A percentile compares a stretch with the other conserved stretches of the same genome.
phyloP scores from a whole-genome alignment of 2,888 invertebrate species.

The Brachynemurus nebulosus region DNA sequence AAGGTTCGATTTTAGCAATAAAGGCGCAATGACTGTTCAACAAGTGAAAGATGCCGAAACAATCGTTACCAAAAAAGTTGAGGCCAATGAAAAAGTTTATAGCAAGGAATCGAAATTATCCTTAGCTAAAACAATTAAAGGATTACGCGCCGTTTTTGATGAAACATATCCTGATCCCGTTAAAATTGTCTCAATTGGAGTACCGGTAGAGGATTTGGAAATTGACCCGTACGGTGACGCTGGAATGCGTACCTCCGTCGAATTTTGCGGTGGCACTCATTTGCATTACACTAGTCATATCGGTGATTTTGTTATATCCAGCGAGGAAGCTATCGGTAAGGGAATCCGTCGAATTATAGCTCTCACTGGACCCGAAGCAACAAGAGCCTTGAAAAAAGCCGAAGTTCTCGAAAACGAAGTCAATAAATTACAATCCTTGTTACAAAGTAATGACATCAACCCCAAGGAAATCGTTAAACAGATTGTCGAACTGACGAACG shows the following conservation, averaged over 20 bases:
- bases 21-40: constrained; percentile 74
- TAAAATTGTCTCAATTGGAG: constrained; percentile 83
- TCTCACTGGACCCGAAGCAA: constrained; percentile 87
- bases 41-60: constrained; percentile 83
- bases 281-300: constrained; percentile 83
- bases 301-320: constrained; percentile 87
- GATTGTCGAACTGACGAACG: constrained; percentile 71
- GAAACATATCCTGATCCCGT: constrained; percentile 98
- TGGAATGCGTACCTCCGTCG: constrained; percentile 81
- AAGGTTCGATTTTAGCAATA: constrained; percentile 94
- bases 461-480: constrained; percentile 47
- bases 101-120: constrained; percentile 74
- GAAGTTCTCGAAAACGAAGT: constrained; percentile 62
- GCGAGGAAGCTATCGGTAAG: constrained; percentile 98
- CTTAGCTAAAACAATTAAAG: constrained; percentile 81
- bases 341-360: constrained; percentile 88
- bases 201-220: constrained; percentile 80
- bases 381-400: constrained; percentile 72
- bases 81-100: constrained; percentile 64
- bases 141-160: constrained; percentile 94
- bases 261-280: constrained; percentile 99
- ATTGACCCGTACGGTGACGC: constrained; percentile 67
- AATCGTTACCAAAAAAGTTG: constrained; percentile 61
- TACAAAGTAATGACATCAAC: constrained; percentile 37
- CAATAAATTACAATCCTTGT: constrained; percentile 44